Evolutionary conservation across 92 coral and sea anemone genomes (phyloP).

Genomic region (Phenganax stokvisi): DNA sequence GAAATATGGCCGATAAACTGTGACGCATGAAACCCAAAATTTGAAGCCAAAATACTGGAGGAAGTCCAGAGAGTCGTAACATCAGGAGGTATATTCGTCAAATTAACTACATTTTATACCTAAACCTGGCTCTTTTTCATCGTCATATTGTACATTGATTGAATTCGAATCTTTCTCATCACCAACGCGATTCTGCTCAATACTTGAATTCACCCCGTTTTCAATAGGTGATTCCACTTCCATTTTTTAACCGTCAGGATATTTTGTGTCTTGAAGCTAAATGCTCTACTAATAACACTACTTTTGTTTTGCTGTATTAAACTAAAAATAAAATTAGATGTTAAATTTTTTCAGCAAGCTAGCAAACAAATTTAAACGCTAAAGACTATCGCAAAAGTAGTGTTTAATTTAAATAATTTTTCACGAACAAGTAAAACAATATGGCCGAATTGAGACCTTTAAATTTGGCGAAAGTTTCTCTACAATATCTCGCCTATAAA

Average conservation of each 20-base stretch:
- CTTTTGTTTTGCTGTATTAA: neutral
- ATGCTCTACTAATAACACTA: neutral
- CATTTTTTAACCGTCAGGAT: neutral
- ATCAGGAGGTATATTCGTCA: too few relatives aligned
- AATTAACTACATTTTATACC: too few relatives aligned
- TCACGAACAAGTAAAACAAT: slow-evolving; percentile 13
- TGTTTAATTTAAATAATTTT: neutral
- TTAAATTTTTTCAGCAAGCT: too few relatives aligned
- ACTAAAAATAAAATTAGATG: neutral
- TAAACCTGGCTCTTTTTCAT: too few relatives aligned
- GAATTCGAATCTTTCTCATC: too few relatives aligned
- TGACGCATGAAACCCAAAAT: too few relatives aligned
- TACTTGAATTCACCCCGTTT: neutral
- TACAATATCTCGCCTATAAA: neutral
- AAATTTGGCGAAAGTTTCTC: neutral
- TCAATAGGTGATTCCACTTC: neutral
- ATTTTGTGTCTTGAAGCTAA: neutral
- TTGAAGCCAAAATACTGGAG: too few relatives aligned
- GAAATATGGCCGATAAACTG: too few relatives aligned
- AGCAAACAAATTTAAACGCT: too few relatives aligned
- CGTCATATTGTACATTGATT: too few relatives aligned
- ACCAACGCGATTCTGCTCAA: neutral
- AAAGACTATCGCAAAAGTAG: too few relatives aligned
- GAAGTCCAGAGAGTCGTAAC: too few relatives aligned
- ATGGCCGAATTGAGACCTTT: slow-evolving; percentile 8